These are phyloP conservation scores for Bombus sibiricus DNA, from an alignment of 1,140 invertebrate species.

Conservation along the genomic window DNA sequence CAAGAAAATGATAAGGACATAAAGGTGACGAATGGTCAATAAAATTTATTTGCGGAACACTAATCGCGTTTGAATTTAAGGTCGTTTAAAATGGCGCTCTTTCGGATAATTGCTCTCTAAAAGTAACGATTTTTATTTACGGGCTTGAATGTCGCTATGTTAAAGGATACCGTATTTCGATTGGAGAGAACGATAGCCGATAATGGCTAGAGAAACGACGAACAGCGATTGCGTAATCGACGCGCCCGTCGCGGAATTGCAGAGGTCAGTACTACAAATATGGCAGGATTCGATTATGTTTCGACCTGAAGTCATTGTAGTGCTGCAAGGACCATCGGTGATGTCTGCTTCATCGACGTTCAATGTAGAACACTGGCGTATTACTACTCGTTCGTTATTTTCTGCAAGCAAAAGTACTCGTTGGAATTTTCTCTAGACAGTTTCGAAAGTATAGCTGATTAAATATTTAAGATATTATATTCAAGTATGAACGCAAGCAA, in stretches of 20 bases:
- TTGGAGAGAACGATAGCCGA: slow-evolving; percentile 54
- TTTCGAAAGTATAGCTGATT: not conserved
- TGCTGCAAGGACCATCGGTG: slow-evolving; percentile 81
- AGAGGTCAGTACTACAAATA: slow-evolving; percentile 83
- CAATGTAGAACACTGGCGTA: slow-evolving; percentile 84
- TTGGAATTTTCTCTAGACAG: not conserved
- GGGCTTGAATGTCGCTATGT: not conserved
- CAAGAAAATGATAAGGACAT: not conserved
- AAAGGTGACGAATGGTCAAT: not conserved
- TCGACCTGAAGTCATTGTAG: slow-evolving; percentile 79
- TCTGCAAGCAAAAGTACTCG: slow-evolving; percentile 75
- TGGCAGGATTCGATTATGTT: slow-evolving; percentile 83
- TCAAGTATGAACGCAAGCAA: not conserved
- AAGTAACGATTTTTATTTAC: not conserved
- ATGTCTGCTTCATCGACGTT: slow-evolving; percentile 82
- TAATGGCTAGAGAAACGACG: slow-evolving; percentile 2
- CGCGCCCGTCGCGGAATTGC: slow-evolving; percentile 81
- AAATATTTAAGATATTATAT: not conserved
- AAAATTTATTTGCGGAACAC: not conserved
- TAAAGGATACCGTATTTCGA: slow-evolving; percentile 49
- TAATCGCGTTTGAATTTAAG: not conserved
- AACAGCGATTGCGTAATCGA: slow-evolving; percentile 42
- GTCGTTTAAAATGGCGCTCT: not conserved
- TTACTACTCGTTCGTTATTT: slow-evolving; percentile 80
- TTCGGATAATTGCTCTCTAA: not conserved